Evolutionary conservation across 2,888 invertebrate genomes (phyloP).

Genomic region (Pterostichus niger): DNA sequence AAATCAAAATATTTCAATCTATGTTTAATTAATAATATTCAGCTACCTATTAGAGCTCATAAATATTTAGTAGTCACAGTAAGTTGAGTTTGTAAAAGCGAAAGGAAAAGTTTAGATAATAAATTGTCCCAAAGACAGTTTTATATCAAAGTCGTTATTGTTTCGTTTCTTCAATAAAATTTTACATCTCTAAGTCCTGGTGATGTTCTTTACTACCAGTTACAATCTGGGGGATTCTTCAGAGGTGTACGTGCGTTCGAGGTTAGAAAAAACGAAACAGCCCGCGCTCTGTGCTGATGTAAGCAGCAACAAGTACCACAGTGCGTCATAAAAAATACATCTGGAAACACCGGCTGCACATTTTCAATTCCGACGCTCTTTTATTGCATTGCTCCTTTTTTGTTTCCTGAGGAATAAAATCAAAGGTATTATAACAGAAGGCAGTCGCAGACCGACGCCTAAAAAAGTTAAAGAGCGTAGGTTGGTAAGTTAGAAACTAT

Average conservation of each 20-base stretch:
- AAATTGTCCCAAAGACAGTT: conserved; percentile 40
- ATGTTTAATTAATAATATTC: too few species aligned
- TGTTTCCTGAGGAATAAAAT: conserved; percentile 23
- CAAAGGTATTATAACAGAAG: conserved; percentile 13
- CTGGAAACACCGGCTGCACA: conserved; percentile 38
- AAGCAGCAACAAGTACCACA: conserved; percentile 43
- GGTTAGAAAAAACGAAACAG: conserved; percentile 1
- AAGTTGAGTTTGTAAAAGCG: background rate
- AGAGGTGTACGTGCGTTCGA: conserved; percentile 25
- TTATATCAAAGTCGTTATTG: conserved; percentile 40
- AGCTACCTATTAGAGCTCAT: background rate
- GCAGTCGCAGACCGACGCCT: background rate
- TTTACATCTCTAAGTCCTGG: conserved; percentile 50
- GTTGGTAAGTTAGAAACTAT: background rate
- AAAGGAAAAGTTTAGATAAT: conserved; percentile 32
- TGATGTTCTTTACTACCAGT: conserved; percentile 47
- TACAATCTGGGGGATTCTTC: conserved; percentile 39
- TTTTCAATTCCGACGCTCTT: conserved; percentile 32
- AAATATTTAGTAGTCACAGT: conserved; percentile 18
- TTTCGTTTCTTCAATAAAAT: conserved; percentile 48
- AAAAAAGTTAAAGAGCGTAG: background rate
- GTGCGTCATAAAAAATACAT: conserved; percentile 42
- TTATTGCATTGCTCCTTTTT: conserved; percentile 41
- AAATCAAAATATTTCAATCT: too few species aligned
- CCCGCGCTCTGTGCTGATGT: conserved; percentile 7